phyloP scores from a whole-genome alignment of 2,113 vertebrate genomes.

The Eclectus roratus region DNA sequence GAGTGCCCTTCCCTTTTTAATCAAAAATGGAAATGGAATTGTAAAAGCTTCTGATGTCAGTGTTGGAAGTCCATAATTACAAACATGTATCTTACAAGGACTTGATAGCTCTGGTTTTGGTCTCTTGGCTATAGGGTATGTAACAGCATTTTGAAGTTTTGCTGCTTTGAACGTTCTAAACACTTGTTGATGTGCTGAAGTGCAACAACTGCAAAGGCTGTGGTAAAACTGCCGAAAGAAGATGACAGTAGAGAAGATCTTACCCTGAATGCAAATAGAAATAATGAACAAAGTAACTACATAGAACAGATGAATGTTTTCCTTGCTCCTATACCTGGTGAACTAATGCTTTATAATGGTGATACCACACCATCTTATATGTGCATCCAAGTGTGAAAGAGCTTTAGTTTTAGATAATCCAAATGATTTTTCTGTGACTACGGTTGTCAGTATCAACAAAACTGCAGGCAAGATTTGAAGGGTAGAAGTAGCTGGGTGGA shows the following conservation, averaged over 20 bases:
- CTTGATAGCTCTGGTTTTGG: neutral
- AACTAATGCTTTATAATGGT: neutral
- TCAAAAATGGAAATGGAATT: neutral
- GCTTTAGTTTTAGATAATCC: neutral
- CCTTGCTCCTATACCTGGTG: neutral
- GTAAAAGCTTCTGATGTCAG: neutral
- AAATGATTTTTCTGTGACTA: neutral
- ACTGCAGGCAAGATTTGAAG: neutral
- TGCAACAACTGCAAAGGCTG: neutral
- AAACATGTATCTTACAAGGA: neutral
- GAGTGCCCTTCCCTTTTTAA: neutral
- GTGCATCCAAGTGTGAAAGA: neutral
- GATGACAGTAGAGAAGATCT: neutral
- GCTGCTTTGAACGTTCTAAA: neutral
- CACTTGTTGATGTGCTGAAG: neutral
- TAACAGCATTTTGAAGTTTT: neutral
- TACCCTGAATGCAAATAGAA: neutral
- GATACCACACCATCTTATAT: too few species aligned
- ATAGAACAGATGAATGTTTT: neutral
- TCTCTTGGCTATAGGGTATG: neutral
- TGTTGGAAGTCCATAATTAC: neutral
- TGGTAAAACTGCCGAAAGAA: neutral
- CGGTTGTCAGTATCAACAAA: neutral
- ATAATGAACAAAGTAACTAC: neutral
- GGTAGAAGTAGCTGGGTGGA: neutral